phyloP scores from a whole-genome alignment of 1,140 invertebrate genomes.

The Sitophilus oryzae region DNA sequence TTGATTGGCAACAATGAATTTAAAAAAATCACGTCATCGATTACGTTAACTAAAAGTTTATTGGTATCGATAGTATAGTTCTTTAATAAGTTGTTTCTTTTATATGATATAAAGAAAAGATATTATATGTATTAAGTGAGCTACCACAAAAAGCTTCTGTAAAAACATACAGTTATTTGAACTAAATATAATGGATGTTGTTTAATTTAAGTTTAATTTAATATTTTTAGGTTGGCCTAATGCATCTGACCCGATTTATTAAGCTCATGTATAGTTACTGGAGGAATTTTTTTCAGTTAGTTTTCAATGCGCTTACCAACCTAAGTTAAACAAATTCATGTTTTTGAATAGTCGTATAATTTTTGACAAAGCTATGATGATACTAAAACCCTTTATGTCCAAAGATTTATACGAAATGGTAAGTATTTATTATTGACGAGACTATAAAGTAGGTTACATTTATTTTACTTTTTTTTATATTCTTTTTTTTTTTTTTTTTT shows the following conservation, averaged over 20 bases:
- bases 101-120: no score
- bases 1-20: no score
- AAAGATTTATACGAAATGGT: conserved; percentile 58
- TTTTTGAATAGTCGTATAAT: conserved; percentile 60
- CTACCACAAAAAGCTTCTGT: conserved; percentile 5
- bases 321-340: conserved; percentile 56
- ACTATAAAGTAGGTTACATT: no score
- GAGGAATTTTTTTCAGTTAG: conserved; percentile 46
- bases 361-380: conserved; percentile 55
- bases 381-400: conserved; percentile 62
- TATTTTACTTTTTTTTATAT: no score
- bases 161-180: conserved; percentile 50
- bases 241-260: conserved; percentile 53
- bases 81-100: no score
- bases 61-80: no score
- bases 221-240: conserved; percentile 42
- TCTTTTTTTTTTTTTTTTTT: no score
- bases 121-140: no score
- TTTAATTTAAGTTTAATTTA: no score
- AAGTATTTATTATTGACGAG: no score
- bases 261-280: conserved; percentile 39
- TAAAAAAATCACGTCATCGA: no score
- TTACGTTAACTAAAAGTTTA: no score
- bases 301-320: conserved; percentile 54
- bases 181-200: conserved; percentile 45